These are phyloP conservation scores for Drosophila subquinaria DNA, from an alignment of 2,888 invertebrate genomes.

Conservation along the genomic window DNA sequence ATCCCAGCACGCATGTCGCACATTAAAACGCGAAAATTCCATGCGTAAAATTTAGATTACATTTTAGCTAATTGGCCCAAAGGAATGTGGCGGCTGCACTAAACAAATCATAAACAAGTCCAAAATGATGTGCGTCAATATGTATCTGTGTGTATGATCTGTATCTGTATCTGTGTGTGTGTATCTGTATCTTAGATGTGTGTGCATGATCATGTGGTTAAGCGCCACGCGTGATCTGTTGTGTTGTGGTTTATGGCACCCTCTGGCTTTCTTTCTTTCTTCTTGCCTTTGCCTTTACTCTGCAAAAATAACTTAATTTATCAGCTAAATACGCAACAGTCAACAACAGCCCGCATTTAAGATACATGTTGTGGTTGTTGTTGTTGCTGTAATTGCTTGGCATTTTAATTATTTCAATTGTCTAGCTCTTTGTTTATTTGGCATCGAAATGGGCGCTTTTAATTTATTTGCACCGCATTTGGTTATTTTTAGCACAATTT, in stretches of 20 bases:
- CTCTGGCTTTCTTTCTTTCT: conserved; percentile 6
- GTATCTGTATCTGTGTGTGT: not conserved
- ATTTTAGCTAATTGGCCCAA: conserved; percentile 16
- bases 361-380: conserved; percentile 31
- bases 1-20: conserved; percentile 16
- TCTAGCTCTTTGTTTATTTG: conserved; percentile 70
- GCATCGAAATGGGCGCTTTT: conserved; percentile 45
- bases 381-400: conserved; percentile 53
- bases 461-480: conserved; percentile 67
- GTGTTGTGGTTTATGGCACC: conserved; percentile 9
- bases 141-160: conserved; percentile 6
- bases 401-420: conserved; percentile 80
- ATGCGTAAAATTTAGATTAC: conserved; percentile 19
- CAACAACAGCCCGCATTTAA: conserved; percentile 64
- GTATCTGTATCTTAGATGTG: not conserved
- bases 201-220: conserved; percentile 45
- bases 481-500: conserved; percentile 66
- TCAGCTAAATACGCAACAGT: conserved; percentile 60
- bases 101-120: conserved; percentile 75
- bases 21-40: conserved; percentile 27
- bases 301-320: conserved; percentile 70
- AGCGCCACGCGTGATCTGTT: conserved; percentile 52
- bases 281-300: conserved; percentile 6
- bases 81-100: conserved; percentile 26
- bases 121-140: conserved; percentile 53